Evolutionary conservation across 2,797 vertebrate genomes (phyloP), one percentile per base, ranked within the genome.

Genomic region (Coilia nasus): DNA sequence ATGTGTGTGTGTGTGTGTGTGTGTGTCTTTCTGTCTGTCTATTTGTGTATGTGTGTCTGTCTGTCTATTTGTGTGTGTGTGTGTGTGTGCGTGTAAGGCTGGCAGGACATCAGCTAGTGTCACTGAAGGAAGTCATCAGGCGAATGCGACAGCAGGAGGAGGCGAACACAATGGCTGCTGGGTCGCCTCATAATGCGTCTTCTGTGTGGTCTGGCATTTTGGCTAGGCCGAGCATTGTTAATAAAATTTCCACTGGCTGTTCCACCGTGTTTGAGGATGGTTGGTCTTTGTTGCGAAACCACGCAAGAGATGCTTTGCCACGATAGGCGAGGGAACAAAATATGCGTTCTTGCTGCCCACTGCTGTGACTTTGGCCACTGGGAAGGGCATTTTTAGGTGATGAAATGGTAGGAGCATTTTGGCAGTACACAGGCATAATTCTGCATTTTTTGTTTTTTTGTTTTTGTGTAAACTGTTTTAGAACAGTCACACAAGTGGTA

Each of bases 111-210:
- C 78, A 86, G 84, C 84, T 82, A 81, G 75, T 83, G 86, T 88
- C 88, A 89, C 88, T 86, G 89, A 59, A 89, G 90, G 90, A 92
- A 92, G 87, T 85, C 57, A 86, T 89, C 84, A 25, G 47, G 88
- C 54, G 60, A 84, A 83, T 85, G 85, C 60, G 78, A 91, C 90
- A 90, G 89, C 85, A 90, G 85, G 81, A 86, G 89, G 86, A 86
- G 60, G 84, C 71, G 89, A 88, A 89, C 80, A 93, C 93, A 94
- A 92, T 92, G 87, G 86, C 56, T 47, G 75, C 21, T 83, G 56
- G 25, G 28, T 86, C 89, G 88, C 91, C 1, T 11, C 50, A 86
- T 89, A 88, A 28, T 41, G 23, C 81, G 64, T 57, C 83, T 75
- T 87, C 90, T 88, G 88, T 91, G 81, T 85, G 71, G 84, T 85